Evolutionary conservation across 1,140 invertebrate species (phyloP).

Genomic region (Hycleus cichorii): DNA sequence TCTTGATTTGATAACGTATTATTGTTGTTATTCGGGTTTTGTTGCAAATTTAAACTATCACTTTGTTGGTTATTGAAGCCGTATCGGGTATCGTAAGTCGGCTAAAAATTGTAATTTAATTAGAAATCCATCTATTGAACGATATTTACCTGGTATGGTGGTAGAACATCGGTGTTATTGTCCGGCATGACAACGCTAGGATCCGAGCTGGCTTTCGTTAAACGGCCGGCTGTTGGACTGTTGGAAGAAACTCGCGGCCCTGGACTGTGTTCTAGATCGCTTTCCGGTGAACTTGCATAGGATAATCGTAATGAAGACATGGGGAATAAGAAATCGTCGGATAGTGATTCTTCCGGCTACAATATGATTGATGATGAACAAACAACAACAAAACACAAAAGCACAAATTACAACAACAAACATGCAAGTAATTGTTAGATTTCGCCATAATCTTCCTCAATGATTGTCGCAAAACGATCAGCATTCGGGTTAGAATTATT

Average conservation of each 20-base stretch:
- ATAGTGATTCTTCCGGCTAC: constrained; percentile 75
- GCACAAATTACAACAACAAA: background rate
- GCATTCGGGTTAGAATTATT: constrained; percentile 1
- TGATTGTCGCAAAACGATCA: too few species aligned
- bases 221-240: constrained; percentile 51
- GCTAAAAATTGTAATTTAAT: constrained; percentile 23
- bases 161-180: constrained; percentile 53
- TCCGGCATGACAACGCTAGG: constrained; percentile 70
- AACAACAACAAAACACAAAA: constrained; percentile 1
- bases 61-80: constrained; percentile 32
- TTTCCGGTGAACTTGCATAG: constrained; percentile 92
- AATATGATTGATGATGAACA: constrained; percentile 20
- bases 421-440: constrained; percentile 21
- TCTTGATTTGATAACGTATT: constrained; percentile 29
- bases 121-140: background rate
- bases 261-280: constrained; percentile 81
- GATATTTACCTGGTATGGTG: constrained; percentile 67
- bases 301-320: constrained; percentile 88
- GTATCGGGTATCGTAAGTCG: constrained; percentile 38
- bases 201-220: constrained; percentile 76
- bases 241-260: constrained; percentile 52
- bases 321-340: constrained; percentile 95
- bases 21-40: constrained; percentile 20
- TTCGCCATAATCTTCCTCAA: constrained; percentile 31
- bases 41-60: background rate